Base-by-base conservation (phyloP, 2,113 vertebrate genomes). In the Semicossyphus pulcher region DNA sequence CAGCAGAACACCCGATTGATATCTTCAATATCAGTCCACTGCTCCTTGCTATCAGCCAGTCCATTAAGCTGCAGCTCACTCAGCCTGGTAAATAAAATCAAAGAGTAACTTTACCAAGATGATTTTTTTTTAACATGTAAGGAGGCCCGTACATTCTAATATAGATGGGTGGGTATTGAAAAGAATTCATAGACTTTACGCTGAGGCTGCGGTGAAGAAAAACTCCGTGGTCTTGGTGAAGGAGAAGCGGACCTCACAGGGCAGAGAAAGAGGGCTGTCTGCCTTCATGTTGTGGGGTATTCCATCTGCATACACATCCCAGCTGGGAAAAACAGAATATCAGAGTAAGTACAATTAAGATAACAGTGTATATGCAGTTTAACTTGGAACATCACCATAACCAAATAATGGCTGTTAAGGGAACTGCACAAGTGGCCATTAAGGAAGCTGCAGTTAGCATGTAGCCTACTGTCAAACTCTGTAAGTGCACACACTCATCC, bases 161-260 rank as follows among this genome's bases (percentile, higher is more conserved):
- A 25, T 15, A 34, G 4, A 28, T 36, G 18, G 9, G 29, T 12
- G 18, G 1, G 41, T 20, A 29, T 54, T 2, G 42, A 14, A 36
- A 1, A 28, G 7, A 52, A 34, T 42, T 15, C 15, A 10, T 59
- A 31, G 36, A 49, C 11, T 16, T 85, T 14, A 90, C 89, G 56
- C 89, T 15, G 67, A 3, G 1, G n/a, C 0, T 20, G 51, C 44
- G 0, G 76, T 90, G 41, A 10, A 74, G 6, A 15, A 0, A 53
- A 91, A 85, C 77, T 91, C 75, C 3, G 67, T 39, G 0, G 12
- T 2, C 61, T 91, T 91, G 68, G 81, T 86, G 37, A 86, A 89
- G 60, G 91, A 91, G 60, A 91, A 92, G 1, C 31, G 74, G 59
- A 88, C 69, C 47, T 90, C 88, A 78, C 18, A 3, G 0, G 91